phyloP scores from a whole-genome alignment of 2,113 vertebrate genomes.

The Tupaia tana region DNA sequence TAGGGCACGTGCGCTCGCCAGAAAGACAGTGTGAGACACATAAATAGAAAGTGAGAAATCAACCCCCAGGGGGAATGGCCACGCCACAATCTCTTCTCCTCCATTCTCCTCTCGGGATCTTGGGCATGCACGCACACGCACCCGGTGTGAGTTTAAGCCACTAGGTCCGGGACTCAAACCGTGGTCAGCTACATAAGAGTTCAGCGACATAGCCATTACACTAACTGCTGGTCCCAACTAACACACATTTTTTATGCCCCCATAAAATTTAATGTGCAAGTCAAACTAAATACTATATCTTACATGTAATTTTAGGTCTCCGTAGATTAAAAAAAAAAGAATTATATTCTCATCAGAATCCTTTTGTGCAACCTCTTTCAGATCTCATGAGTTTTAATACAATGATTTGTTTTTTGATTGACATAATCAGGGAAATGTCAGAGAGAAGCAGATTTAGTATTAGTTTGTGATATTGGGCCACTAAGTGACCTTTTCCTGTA shows the following conservation, averaged over 20 bases:
- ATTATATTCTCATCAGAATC: not conserved
- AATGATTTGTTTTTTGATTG: not conserved
- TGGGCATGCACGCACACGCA: no score
- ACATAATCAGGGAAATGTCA: not conserved
- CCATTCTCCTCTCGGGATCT: no score
- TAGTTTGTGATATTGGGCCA: not conserved
- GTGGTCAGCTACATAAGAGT: no score
- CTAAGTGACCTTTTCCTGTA: not conserved
- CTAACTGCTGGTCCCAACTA: no score
- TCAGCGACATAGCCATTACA: no score
- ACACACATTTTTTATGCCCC: not conserved
- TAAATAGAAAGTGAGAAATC: no score
- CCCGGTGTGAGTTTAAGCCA: no score
- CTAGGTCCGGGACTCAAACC: no score
- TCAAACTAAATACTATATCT: conserved; percentile 11
- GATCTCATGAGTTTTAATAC: not conserved
- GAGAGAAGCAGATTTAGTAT: not conserved
- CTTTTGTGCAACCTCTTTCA: not conserved
- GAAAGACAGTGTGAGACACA: no score
- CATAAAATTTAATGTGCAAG: not conserved
- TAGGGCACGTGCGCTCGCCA: no score
- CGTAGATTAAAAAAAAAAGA: not conserved
- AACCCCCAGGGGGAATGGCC: no score
- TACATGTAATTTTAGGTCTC: conserved; percentile 5
- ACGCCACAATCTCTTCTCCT: no score